These are phyloP conservation scores for Seira sanloemensis DNA, from an alignment of 2,888 invertebrate genomes.

Conservation along the genomic window DNA sequence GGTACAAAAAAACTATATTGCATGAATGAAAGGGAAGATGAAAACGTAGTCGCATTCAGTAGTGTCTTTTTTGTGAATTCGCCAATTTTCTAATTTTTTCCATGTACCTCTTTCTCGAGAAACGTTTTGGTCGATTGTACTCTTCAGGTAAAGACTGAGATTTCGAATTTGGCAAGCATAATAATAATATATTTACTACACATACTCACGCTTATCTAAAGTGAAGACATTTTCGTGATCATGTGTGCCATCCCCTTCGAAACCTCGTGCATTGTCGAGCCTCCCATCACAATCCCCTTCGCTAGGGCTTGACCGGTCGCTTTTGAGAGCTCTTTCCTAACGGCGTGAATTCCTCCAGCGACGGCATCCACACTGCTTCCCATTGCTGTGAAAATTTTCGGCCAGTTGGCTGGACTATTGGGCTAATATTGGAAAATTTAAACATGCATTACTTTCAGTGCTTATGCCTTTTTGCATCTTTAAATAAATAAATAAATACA, in stretches of 20 bases:
- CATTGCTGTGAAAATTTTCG: slow-evolving; percentile 49
- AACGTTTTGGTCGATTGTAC: slow-evolving; percentile 52
- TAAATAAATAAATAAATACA: background rate
- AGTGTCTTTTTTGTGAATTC: too few relatives aligned
- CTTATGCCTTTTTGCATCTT: background rate
- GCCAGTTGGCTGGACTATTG: slow-evolving; percentile 27
- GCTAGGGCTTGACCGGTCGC: slow-evolving; percentile 45
- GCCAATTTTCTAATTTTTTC: too few relatives aligned
- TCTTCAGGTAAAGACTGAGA: background rate
- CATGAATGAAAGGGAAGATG: too few relatives aligned
- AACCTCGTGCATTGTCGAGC: slow-evolving; percentile 42
- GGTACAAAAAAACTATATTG: background rate
- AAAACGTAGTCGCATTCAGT: too few relatives aligned
- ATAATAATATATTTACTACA: background rate
- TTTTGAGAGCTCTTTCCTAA: slow-evolving; percentile 49
- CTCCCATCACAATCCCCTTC: slow-evolving; percentile 50
- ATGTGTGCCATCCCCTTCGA: slow-evolving; percentile 50
- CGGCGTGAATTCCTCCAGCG: slow-evolving; percentile 47
- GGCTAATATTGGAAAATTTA: background rate
- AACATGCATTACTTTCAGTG: background rate
- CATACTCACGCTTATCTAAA: slow-evolving; percentile 13
- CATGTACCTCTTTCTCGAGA: too few relatives aligned
- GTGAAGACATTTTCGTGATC: slow-evolving; percentile 37
- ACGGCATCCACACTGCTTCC: slow-evolving; percentile 45
- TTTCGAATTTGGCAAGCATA: background rate